Conservation (phyloP, 2,888 invertebrate species). For the Ophion slaviceki region DNA sequence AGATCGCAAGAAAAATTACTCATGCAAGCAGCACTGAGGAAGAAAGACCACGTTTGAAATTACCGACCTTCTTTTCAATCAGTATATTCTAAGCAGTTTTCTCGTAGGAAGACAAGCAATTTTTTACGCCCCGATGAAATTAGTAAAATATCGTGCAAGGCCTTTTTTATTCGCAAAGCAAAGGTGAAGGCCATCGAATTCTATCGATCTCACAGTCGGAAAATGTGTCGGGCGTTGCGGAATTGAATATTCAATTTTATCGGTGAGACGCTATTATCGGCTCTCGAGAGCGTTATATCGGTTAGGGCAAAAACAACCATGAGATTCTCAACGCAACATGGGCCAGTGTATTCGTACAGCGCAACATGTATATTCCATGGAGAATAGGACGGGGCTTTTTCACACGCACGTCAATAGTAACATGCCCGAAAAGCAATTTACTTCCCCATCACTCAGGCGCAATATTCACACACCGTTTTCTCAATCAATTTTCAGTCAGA, state of each 20-base stretch:
- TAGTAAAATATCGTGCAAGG: background rate
- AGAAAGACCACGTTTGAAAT: background rate
- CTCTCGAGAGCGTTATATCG: slow-evolving; percentile 5
- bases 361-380: no score
- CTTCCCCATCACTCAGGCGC: background rate
- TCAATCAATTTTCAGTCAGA: background rate
- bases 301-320: background rate
- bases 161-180: slow-evolving; percentile 1
- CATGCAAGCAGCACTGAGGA: background rate
- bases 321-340: background rate
- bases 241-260: slow-evolving; percentile 47
- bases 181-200: slow-evolving; percentile 44
- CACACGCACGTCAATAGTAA: background rate
- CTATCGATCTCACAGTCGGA: slow-evolving; percentile 26
- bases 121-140: background rate
- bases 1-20: background rate
- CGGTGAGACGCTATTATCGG: slow-evolving; percentile 16
- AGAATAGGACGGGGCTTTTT: background rate
- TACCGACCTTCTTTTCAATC: no score
- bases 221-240: slow-evolving; percentile 19
- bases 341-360: background rate
- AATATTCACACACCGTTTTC: background rate
- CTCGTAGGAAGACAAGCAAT: background rate
- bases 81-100: background rate
- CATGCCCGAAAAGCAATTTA: background rate